Conservation (phyloP, 2,113 vertebrate genomes). For the Xerus inauris region DNA sequence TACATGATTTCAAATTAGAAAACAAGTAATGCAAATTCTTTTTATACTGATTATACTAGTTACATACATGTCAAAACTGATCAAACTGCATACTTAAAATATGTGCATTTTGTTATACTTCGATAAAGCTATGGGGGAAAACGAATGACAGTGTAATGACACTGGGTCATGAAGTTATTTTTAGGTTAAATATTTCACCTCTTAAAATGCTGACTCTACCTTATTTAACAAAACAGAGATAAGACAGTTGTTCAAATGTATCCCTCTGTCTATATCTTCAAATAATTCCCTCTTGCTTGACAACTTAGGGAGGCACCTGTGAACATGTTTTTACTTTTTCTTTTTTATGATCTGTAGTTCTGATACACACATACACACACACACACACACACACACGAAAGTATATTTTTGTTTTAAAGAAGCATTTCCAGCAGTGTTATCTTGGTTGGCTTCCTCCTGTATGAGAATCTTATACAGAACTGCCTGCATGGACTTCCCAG, state of each 20-base stretch:
- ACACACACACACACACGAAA: background rate
- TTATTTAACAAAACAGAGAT: conserved; percentile 4
- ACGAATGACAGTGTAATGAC: background rate
- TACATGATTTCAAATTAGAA: too few species aligned
- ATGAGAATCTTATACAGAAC: background rate
- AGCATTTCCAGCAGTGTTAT: background rate
- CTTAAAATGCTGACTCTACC: background rate
- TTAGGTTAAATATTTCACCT: background rate
- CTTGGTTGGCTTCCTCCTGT: background rate
- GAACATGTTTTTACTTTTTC: background rate
- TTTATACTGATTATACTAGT: too few species aligned
- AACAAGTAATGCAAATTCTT: too few species aligned
- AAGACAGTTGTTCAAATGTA: background rate
- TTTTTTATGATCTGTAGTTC: background rate
- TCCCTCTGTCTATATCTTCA: background rate
- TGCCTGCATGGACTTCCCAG: background rate
- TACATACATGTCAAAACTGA: too few species aligned
- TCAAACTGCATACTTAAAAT: too few species aligned
- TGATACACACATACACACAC: background rate
- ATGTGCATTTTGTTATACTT: too few species aligned
- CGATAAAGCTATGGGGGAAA: too few species aligned
- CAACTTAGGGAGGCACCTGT: background rate
- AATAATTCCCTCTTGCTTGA: background rate
- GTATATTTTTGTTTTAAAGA: background rate
- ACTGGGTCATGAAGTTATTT: background rate